Conservation (phyloP, 2,113 vertebrate species). For the Thinocorus orbignyianus region DNA sequence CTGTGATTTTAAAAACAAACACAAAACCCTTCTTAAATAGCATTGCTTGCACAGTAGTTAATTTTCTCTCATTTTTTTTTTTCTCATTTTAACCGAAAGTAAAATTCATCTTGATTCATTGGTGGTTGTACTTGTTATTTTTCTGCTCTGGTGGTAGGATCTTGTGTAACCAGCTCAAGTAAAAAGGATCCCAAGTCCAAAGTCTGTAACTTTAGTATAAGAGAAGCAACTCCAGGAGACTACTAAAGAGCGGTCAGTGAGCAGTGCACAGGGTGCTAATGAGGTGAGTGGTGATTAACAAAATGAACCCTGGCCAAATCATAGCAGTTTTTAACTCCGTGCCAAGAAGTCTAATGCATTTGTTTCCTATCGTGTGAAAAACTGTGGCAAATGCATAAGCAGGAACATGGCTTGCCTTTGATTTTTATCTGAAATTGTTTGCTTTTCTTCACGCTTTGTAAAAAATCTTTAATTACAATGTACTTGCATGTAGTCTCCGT, state of each 20-base stretch:
- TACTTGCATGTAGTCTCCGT: background rate
- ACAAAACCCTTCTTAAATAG: background rate
- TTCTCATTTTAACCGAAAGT: background rate
- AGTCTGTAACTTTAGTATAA: background rate
- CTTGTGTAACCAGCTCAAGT: background rate
- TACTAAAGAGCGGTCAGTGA: background rate
- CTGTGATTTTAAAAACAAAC: background rate
- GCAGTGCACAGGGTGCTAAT: background rate
- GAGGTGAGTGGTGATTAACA: background rate
- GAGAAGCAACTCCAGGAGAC: background rate
- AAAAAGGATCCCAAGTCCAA: background rate
- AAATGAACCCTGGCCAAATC: background rate
- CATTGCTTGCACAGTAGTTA: background rate
- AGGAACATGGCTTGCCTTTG: background rate
- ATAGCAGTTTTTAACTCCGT: background rate
- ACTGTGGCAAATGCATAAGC: background rate
- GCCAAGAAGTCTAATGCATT: background rate
- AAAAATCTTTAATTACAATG: background rate
- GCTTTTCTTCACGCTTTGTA: background rate
- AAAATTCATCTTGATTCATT: background rate
- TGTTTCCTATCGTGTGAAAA: background rate
- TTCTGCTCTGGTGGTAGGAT: background rate
- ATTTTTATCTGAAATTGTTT: constrained; percentile 1
- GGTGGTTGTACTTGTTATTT: background rate
- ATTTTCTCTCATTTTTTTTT: background rate